phyloP scores from a whole-genome alignment of 2,888 invertebrate species.

The Dendrolimus houi region DNA sequence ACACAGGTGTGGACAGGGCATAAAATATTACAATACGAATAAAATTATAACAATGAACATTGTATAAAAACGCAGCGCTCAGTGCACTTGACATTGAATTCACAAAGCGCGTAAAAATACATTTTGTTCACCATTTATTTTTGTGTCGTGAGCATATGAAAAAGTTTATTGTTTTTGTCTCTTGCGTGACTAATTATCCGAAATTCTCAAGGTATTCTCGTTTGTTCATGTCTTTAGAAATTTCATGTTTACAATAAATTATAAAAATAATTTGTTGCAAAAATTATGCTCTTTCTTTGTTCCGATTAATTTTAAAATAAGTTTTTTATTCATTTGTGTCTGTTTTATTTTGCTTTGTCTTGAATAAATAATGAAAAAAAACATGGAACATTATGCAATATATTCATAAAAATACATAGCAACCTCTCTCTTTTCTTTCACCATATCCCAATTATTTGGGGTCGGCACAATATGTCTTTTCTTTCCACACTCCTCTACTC shows the following conservation, averaged over 20 bases:
- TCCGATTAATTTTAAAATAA: not conserved
- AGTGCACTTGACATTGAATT: slow-evolving; percentile 7
- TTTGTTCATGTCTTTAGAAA: not conserved
- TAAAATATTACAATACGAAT: no score
- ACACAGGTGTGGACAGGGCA: no score
- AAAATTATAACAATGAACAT: no score
- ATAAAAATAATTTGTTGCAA: not conserved
- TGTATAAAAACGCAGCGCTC: not conserved
- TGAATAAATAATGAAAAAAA: no score
- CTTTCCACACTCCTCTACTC: no score
- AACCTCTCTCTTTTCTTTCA: no score
- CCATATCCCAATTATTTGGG: no score
- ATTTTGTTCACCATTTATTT: slow-evolving; percentile 11
- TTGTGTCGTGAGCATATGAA: slow-evolving; percentile 12
- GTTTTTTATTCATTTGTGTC: no score
- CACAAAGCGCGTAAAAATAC: slow-evolving; percentile 16
- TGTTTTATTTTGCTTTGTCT: no score
- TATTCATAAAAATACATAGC: no score
- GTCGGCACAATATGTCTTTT: no score
- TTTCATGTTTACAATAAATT: not conserved
- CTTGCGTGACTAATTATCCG: slow-evolving; percentile 11
- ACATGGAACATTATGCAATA: no score
- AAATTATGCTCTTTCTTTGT: not conserved
- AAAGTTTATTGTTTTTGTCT: slow-evolving; percentile 13
- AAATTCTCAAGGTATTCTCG: not conserved